phyloP scores from a whole-genome alignment of 2,797 vertebrate species.

The Mallotus villosus region DNA sequence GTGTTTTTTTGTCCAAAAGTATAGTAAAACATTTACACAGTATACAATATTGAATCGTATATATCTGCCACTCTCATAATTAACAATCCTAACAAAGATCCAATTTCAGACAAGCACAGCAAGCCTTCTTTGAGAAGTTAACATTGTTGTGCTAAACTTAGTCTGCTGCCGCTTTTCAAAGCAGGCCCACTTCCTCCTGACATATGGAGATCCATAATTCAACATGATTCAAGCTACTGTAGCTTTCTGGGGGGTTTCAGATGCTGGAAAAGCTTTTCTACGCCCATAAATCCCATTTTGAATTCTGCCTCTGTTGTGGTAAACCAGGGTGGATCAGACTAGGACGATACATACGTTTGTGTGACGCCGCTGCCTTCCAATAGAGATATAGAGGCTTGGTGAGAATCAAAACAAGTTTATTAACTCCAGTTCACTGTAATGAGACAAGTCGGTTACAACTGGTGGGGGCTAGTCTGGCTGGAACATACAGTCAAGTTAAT shows the following conservation, averaged over 20 bases:
- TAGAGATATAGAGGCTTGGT: neutral
- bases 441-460: neutral
- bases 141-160: neutral
- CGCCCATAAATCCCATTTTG: neutral
- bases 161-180: neutral
- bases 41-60: neutral
- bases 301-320: slow-evolving; percentile 1
- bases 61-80: neutral
- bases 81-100: neutral
- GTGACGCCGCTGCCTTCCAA: neutral
- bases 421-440: neutral
- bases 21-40: neutral
- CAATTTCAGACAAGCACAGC: neutral
- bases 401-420: neutral
- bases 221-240: slow-evolving; percentile 5
- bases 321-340: neutral
- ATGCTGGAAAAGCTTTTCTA: neutral
- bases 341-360: neutral
- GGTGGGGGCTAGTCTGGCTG: neutral
- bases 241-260: too few species aligned
- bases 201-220: slow-evolving; percentile 25
- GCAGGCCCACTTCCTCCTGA: neutral
- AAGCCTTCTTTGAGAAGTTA: neutral
- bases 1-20: neutral
- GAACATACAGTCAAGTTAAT: neutral